phyloP scores from a whole-genome alignment of 1,140 invertebrate genomes.

The Platyscapa corneri region DNA sequence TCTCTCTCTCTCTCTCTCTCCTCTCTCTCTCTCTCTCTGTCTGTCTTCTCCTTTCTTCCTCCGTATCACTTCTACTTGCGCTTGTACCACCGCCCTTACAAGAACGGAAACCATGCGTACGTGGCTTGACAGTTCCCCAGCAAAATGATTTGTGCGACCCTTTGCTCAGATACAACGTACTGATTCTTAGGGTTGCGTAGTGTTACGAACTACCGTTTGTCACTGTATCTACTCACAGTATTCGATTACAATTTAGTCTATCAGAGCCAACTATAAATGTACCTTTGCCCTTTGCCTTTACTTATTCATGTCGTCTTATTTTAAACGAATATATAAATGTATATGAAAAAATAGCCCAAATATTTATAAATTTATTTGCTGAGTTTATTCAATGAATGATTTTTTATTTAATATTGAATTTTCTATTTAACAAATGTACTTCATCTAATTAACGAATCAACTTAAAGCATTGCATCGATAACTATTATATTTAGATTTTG shows the following conservation, averaged over 20 bases:
- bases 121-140: background rate
- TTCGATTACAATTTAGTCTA: background rate
- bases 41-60: too few relatives aligned
- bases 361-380: too few relatives aligned
- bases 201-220: background rate
- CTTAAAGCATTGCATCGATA: too few relatives aligned
- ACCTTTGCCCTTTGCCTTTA: background rate
- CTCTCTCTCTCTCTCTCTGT: too few relatives aligned
- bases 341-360: too few relatives aligned
- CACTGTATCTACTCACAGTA: background rate
- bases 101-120: background rate
- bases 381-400: too few relatives aligned
- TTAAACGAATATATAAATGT: background rate
- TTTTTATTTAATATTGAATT: too few relatives aligned
- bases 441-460: too few relatives aligned
- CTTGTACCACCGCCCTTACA: background rate
- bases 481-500: too few relatives aligned
- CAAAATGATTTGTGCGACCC: slow-evolving; percentile 30
- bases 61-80: background rate
- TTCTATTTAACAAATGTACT: too few relatives aligned
- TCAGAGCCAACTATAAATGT: too few relatives aligned
- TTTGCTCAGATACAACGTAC: background rate
- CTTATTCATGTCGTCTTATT: background rate
- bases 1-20: background rate
- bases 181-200: background rate